A percentile compares a stretch with the other conserved stretches of the same genome.
Conservation (phyloP, 2,888 invertebrate genomes). For the Drosophila bunnanda region DNA sequence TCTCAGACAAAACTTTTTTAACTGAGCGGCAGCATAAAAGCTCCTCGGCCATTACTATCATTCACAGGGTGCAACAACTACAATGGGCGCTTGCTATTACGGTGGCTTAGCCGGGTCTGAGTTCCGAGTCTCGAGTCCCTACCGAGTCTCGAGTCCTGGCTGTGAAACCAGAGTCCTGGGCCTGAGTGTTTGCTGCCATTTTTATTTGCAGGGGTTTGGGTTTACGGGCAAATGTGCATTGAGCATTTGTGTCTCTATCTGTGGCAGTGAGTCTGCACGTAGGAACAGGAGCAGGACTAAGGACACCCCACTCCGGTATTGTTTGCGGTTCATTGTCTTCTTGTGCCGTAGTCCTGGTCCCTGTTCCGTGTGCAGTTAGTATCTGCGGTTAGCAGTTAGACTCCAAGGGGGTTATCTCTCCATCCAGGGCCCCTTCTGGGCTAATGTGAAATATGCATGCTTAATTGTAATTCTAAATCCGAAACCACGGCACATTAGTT, state of each 20-base stretch:
- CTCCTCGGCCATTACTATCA: conserved; percentile 72
- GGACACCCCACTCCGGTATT: conserved; percentile 29
- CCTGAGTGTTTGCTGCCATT: conserved; percentile 74
- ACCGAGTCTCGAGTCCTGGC: conserved; percentile 14
- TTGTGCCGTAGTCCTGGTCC: conserved; percentile 10
- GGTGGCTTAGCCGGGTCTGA: conserved; percentile 44
- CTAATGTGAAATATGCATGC: conserved; percentile 51
- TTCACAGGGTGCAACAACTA: conserved; percentile 59
- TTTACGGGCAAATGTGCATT: conserved; percentile 70
- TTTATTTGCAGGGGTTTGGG: conserved; percentile 65
- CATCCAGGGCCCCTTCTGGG: conserved; percentile 12
- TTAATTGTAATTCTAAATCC: conserved; percentile 53
- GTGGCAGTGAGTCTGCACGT: conserved; percentile 26
- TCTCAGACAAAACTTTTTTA: conserved; percentile 80
- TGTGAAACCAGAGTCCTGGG: conserved; percentile 39
- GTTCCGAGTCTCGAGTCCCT: conserved; percentile 6
- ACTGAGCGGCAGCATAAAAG: conserved; percentile 68
- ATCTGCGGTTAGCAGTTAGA: conserved; percentile 69
- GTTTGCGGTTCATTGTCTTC: conserved; percentile 66
- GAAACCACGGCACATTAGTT: conserved; percentile 52
- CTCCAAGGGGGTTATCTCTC: conserved; percentile 17
- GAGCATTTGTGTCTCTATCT: conserved; percentile 36
- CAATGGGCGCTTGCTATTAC: conserved; percentile 52
- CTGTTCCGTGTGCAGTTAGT: conserved; percentile 41
- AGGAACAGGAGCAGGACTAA: conserved; percentile 2